A percentile compares a stretch with the other conserved stretches of the same genome.
phyloP scores from a whole-genome alignment of 2,797 vertebrate genomes.

The Myiothlypis coronata region DNA sequence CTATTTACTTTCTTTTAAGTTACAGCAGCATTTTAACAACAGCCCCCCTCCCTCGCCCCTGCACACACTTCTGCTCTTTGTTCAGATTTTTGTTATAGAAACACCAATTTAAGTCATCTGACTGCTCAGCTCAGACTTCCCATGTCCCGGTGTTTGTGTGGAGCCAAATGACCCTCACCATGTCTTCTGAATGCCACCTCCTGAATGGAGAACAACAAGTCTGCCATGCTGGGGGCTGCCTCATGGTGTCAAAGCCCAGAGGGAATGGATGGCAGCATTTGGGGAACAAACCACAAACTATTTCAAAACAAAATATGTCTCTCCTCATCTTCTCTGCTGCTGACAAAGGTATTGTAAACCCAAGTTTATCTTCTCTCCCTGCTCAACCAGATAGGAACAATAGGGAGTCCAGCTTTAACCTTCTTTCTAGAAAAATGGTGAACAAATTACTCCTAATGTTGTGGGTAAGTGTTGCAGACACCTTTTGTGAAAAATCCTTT shows the following conservation, averaged over 20 bases:
- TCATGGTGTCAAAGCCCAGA: not conserved
- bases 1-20: not conserved
- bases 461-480: no score
- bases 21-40: not conserved
- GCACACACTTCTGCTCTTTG: not conserved
- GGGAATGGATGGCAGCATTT: accelerated
- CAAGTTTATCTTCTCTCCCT: not conserved
- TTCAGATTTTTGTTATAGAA: not conserved
- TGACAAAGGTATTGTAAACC: not conserved
- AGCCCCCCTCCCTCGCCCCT: accelerated
- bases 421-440: not conserved
- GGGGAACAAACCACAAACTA: not conserved
- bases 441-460: not conserved
- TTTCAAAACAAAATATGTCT: not conserved
- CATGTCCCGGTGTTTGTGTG: not conserved
- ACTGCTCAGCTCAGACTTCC: not conserved
- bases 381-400: not conserved
- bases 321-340: not conserved
- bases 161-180: not conserved
- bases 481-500: no score
- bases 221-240: not conserved
- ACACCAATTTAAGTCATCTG: not conserved
- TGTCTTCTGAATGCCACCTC: not conserved
- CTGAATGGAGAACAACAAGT: not conserved
- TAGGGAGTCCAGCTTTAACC: not conserved